These are phyloP conservation scores for Cerceris ruficornis DNA, from an alignment of 2,888 invertebrate species.

Conservation along the genomic window DNA sequence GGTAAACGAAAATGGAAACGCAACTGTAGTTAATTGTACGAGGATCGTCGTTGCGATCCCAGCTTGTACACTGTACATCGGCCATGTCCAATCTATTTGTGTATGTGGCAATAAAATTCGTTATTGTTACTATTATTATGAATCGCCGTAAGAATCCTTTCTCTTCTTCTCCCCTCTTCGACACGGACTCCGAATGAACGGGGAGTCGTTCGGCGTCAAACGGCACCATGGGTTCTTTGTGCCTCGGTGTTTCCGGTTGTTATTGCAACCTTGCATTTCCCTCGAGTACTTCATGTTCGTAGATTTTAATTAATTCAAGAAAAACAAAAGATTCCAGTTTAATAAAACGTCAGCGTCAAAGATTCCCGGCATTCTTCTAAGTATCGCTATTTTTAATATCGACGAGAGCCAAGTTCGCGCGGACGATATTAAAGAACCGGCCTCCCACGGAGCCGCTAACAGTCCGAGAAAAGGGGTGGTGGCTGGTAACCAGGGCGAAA, in stretches of 20 bases:
- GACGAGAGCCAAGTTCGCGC: not conserved
- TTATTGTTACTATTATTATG: constrained; percentile 70
- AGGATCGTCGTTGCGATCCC: constrained; percentile 64
- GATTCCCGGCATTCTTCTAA: not conserved
- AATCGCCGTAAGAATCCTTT: constrained; percentile 18
- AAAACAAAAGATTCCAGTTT: not conserved
- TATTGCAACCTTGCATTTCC: too few species aligned
- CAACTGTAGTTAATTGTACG: constrained; percentile 61
- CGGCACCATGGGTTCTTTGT: not conserved
- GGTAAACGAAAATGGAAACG: constrained; percentile 21
- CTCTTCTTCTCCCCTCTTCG: too few species aligned
- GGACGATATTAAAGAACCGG: not conserved
- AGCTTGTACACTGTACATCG: constrained; percentile 69
- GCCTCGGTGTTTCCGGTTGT: too few species aligned
- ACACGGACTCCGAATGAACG: not conserved
- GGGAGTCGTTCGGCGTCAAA: not conserved
- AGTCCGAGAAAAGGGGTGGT: constrained; percentile 8
- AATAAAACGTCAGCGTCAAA: not conserved
- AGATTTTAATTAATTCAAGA: not conserved
- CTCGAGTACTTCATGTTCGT: not conserved
- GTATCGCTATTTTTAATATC: constrained; percentile 28
- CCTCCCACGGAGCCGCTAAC: not conserved
- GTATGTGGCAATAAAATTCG: constrained; percentile 70
- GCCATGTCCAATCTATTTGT: constrained; percentile 71
- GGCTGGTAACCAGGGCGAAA: constrained; percentile 47